Evolutionary conservation across 2,113 vertebrate genomes (phyloP).

Genomic region (Raja brachyura): DNA sequence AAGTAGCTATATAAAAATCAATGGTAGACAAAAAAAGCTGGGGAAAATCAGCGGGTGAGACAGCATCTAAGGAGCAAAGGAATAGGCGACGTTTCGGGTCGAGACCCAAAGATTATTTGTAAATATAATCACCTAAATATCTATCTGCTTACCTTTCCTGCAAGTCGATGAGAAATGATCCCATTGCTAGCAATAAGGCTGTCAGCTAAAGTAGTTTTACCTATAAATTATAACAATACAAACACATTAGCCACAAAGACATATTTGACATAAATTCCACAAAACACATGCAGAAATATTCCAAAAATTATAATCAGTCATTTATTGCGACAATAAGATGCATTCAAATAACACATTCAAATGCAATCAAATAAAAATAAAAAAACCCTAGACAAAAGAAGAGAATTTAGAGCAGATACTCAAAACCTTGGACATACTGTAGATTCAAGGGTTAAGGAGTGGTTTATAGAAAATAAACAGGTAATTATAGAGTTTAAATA

Average conservation of each 20-base stretch:
- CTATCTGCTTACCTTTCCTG: slow-evolving; percentile 73
- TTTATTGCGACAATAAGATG: neutral
- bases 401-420: neutral
- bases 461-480: neutral
- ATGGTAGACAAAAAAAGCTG: too few species aligned
- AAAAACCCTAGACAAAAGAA: neutral
- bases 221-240: slow-evolving; percentile 52
- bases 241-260: neutral
- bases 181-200: slow-evolving; percentile 92
- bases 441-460: neutral
- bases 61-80: too few species aligned
- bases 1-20: neutral
- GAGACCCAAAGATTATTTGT: neutral
- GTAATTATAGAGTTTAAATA: neutral
- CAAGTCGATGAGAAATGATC: slow-evolving; percentile 86
- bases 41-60: too few species aligned
- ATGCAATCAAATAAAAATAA: neutral
- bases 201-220: slow-evolving; percentile 91
- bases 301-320: neutral
- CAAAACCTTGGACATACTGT: neutral
- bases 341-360: neutral
- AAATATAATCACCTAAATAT: neutral
- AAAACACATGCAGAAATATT: neutral
- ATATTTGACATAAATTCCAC: neutral
- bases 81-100: too few species aligned